These are phyloP conservation scores for Ecliptopera silaceata DNA, from an alignment of 2,888 invertebrate species.

Conservation along the genomic window DNA sequence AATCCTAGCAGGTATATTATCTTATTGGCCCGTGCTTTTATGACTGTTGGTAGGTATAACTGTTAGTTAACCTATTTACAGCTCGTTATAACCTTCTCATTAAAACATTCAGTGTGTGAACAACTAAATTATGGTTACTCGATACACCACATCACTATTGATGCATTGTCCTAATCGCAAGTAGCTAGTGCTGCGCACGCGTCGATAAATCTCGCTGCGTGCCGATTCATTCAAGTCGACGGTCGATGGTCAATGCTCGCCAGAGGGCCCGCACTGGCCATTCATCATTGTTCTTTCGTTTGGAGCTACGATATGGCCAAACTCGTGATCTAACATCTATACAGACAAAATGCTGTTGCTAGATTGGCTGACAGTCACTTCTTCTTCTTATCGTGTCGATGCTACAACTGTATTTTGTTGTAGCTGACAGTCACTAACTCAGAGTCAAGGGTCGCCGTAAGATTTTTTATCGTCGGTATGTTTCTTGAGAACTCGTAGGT, in stretches of 20 bases:
- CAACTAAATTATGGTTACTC: constrained; percentile 56
- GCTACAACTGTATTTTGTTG: too few species aligned
- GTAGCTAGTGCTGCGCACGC: constrained; percentile 31
- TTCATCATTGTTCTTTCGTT: constrained; percentile 41
- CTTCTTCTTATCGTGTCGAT: too few species aligned
- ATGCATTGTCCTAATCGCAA: constrained; percentile 60
- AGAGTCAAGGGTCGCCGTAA: too few species aligned
- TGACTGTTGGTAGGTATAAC: too few species aligned
- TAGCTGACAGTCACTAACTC: too few species aligned
- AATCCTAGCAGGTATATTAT: too few species aligned
- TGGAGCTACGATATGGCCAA: constrained; percentile 29
- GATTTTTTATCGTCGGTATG: too few species aligned
- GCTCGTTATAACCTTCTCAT: too few species aligned
- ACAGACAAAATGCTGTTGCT: not conserved
- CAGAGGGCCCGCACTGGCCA: constrained; percentile 32
- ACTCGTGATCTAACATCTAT: constrained; percentile 16
- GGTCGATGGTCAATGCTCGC: constrained; percentile 34
- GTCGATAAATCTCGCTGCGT: constrained; percentile 42
- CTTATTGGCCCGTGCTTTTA: too few species aligned
- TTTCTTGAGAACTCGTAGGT: too few species aligned
- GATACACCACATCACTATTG: constrained; percentile 58
- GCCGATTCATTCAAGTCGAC: constrained; percentile 51
- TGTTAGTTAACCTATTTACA: too few species aligned
- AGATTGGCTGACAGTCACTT: not conserved
- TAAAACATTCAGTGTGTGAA: too few species aligned